Base-by-base conservation (phyloP, 2,888 invertebrate genomes). In the Hirtodrosophila histrioides region DNA sequence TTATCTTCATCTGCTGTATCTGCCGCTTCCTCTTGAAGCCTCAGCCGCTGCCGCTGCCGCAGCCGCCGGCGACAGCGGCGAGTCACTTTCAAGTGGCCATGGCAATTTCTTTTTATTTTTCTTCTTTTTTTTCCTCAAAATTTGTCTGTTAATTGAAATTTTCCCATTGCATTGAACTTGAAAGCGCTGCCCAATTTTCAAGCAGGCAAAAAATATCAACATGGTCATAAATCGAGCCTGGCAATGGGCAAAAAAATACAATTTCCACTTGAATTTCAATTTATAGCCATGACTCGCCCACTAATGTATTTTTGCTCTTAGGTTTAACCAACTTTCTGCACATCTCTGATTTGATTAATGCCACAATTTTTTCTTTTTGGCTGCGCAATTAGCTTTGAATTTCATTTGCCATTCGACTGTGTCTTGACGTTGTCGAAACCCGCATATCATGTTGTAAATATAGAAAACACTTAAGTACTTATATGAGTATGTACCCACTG, bases 111-210 rank as follows among this genome's bases (percentile, higher is more conserved):
- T 60, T 79, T 79, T 71, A 35, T 68, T 66, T 31, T 33, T 24
- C 44, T 35, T 35, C 23, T 10, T 9, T 37, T 54, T 9, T 46
- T 36, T 53, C 44, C 36, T 27, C 35, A 17, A 57, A 68, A 63
- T 48, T 65, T 48, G 63, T 49, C 65, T 40, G 51, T 69, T 75
- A 76, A 81, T 83, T 79, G 83, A 79, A 79, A 83, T 62, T 86
- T 81, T 83, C 63, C 61, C 80, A 80, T 79, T 53, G 64, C 76
- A 86, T 86, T 86, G 86, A 80, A 83, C 86, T 83, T 83, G 79
- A 69, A 81, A 54, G 64, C 17, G 48, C 41, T 61, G 54, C 46
- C 60, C 63, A 67, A 76, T 43, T 56, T 46, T 48, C 60, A 57
- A 64, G 46, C 41, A 27, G 39, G 10, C 55, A 65, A 48, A 54